Evolutionary conservation across 2,113 vertebrate species (phyloP).

Genomic region (Rhinoptilus africanus): DNA sequence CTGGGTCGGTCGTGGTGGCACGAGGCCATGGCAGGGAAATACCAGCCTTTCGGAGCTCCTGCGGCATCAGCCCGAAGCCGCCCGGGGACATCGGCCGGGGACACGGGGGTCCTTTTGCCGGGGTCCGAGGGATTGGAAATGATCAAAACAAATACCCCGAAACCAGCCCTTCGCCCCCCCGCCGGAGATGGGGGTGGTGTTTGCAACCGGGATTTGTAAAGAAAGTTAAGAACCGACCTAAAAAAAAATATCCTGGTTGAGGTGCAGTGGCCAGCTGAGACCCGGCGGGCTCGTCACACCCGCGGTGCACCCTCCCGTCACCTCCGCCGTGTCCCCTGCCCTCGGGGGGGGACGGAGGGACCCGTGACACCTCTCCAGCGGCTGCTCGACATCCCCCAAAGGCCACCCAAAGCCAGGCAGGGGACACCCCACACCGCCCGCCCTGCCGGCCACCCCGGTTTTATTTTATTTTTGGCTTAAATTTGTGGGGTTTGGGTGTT

Average conservation of each 20-base stretch:
- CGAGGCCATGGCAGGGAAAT: not conserved
- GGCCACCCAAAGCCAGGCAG: not conserved
- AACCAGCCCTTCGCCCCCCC: rapidly evolving
- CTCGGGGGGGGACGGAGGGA: not conserved
- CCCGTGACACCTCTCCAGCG: too few relatives aligned
- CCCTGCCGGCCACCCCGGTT: rapidly evolving
- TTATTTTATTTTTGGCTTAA: not conserved
- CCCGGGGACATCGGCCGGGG: rapidly evolving
- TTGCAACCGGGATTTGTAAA: not conserved
- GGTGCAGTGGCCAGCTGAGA: not conserved
- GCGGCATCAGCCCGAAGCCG: rapidly evolving
- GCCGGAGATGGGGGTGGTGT: rapidly evolving
- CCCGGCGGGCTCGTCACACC: not conserved
- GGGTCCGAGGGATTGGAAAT: not conserved
- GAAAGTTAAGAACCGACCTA: not conserved
- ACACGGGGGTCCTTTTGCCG: rapidly evolving
- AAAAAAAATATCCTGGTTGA: not conserved
- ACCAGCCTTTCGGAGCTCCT: not conserved
- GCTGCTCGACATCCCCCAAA: not conserved
- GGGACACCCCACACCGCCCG: rapidly evolving
- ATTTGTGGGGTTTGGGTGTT: not conserved
- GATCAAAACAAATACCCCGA: not conserved
- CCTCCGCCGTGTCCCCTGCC: not conserved
- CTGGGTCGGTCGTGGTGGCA: rapidly evolving
- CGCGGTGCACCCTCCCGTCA: rapidly evolving